Evolutionary conservation across 2,113 vertebrate genomes (phyloP), one percentile per base, ranked within the genome.

Genomic region (Anarhynchus alexandrinus): DNA sequence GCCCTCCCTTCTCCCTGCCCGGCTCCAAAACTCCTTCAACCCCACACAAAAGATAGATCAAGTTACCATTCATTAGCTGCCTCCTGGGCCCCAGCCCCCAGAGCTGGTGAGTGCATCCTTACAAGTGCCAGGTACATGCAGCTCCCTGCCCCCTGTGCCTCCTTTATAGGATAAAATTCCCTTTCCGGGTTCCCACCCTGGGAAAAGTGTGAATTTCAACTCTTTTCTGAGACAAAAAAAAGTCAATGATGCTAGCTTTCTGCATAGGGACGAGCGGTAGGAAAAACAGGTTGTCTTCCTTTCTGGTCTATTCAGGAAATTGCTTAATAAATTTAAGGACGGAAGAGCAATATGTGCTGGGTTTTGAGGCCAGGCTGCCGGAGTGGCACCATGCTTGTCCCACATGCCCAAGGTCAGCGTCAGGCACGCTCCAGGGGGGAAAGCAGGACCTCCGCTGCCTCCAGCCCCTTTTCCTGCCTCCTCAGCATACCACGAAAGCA

Each of bases 111-210:
- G 88, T 26, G 42, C 78, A 86, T 70, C 91, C 93, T 30, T 38
- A 4, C 42, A 88, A 78, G 96, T 96, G 93, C 93, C 93, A 95
- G 94, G 94, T 82, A 94, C 92, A 12, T 9, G 64, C 64, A 93
- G 64, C 59, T 96, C 94, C 86, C 62, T 72, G 57, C 29, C 54
- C 70, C 55, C 43, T 45, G 55, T 0, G 0, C 76, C 74, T 95
- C 93, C 30, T 59, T 61, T 17, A 34, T 10, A 34, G 32, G 49
- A 55, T 78, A 65, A 91, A 88, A 86, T n/a, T 89, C 58, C 62
- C 67, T 80, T 65, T 36, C 67, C 36, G 73, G 13, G 21, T 66
- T 92, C 72, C 64, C 91, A 82, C 30, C 16, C 58, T 47, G 78
- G 65, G 83, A 92, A 93, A 94, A 93, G 21, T 15, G 34, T 25